phyloP scores from a whole-genome alignment of 2,797 vertebrate genomes.

The Gastrophryne carolinensis region DNA sequence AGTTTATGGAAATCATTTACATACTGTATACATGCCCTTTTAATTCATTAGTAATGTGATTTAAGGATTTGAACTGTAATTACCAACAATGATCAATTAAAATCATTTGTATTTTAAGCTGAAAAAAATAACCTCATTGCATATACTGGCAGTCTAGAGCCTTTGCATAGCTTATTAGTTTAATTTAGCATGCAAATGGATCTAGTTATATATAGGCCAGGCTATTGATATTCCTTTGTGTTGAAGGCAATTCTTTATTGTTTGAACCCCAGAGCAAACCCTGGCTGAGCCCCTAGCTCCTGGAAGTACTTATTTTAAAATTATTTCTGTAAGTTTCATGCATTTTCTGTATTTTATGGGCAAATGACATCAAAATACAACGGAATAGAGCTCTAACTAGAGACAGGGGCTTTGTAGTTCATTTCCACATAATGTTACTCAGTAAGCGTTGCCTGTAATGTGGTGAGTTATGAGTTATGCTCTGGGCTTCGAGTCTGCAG shows the following conservation, averaged over 20 bases:
- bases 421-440: constrained; percentile 56
- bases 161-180: neutral
- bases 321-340: constrained; percentile 40
- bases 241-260: constrained; percentile 23
- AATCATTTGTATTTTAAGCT: neutral
- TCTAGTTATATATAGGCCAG: neutral
- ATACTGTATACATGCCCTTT: too few relatives aligned
- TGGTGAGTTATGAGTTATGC: constrained; percentile 59
- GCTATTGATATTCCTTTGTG: constrained; percentile 5
- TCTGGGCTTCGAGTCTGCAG: constrained; percentile 55
- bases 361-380: constrained; percentile 34
- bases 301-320: constrained; percentile 39
- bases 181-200: constrained; percentile 5
- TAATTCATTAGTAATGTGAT: neutral
- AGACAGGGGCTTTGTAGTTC: constrained; percentile 54
- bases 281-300: constrained; percentile 36
- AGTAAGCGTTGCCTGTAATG: constrained; percentile 52
- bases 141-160: neutral
- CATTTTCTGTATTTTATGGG: constrained; percentile 21
- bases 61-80: neutral
- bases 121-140: neutral
- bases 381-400: constrained; percentile 19
- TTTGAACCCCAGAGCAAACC: constrained; percentile 36
- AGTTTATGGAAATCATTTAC: too few relatives aligned
- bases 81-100: neutral